These are phyloP conservation scores for Perodicticus potto DNA, from an alignment of 2,797 vertebrate genomes.

Conservation along the genomic window DNA sequence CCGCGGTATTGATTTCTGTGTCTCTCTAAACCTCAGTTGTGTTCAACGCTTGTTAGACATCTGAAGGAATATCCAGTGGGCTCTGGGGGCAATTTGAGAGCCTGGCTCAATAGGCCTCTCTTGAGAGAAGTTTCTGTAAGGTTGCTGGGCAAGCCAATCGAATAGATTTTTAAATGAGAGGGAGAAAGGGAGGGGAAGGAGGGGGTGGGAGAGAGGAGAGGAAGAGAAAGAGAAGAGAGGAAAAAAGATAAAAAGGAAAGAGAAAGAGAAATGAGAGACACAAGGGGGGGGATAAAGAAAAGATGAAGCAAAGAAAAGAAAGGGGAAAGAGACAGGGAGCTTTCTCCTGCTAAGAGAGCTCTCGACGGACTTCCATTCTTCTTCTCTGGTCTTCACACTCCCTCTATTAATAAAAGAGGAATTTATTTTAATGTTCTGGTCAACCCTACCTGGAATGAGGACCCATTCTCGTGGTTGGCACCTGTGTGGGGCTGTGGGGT, in stretches of 20 bases:
- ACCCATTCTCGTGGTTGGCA: rapidly evolving
- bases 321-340: neutral
- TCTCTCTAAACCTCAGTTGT: conserved; percentile 91
- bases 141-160: conserved; percentile 66
- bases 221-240: neutral
- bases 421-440: conserved; percentile 44
- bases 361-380: conserved; percentile 47
- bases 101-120: conserved; percentile 80
- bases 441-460: neutral
- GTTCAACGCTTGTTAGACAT: conserved; percentile 91
- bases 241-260: neutral
- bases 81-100: conserved; percentile 87
- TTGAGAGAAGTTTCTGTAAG: conserved; percentile 79
- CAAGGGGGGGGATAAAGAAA: neutral
- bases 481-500: rapidly evolving
- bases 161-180: conserved; percentile 65
- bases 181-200: neutral
- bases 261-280: neutral
- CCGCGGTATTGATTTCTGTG: conserved; percentile 91
- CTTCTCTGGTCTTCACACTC: neutral
- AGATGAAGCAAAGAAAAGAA: neutral
- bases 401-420: conserved; percentile 55
- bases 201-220: neutral
- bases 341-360: conserved; percentile 46
- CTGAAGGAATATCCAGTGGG: conserved; percentile 89